Conservation (phyloP, 1,140 invertebrate species). For the Solenopsis fugax region DNA sequence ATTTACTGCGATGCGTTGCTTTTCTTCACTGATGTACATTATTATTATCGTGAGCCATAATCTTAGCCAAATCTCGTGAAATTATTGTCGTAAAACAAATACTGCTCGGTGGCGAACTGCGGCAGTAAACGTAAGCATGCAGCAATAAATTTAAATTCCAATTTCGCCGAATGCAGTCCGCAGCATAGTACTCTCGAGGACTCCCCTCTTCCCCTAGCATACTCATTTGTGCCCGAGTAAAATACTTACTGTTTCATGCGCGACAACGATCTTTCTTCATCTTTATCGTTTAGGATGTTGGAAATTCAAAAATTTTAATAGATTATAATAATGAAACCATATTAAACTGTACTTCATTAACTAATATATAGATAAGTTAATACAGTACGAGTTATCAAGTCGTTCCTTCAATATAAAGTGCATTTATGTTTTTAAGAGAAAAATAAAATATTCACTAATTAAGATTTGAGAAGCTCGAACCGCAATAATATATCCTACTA, state of each 20-base stretch:
- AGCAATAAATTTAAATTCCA: slow-evolving; percentile 74
- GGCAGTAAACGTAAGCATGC: slow-evolving; percentile 65
- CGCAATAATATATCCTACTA: not conserved
- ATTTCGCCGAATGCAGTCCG: slow-evolving; percentile 70
- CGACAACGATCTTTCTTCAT: slow-evolving; percentile 24
- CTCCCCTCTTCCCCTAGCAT: not conserved
- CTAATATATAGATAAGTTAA: not conserved
- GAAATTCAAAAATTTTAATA: slow-evolving; percentile 24
- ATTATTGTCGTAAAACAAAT: slow-evolving; percentile 73
- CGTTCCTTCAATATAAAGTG: not conserved
- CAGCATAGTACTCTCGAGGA: slow-evolving; percentile 41
- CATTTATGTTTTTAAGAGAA: not conserved
- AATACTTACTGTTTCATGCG: slow-evolving; percentile 55
- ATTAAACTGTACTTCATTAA: not conserved
- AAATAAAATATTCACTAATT: not conserved
- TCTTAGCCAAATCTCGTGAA: slow-evolving; percentile 71
- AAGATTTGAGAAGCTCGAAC: not conserved
- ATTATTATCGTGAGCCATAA: slow-evolving; percentile 60
- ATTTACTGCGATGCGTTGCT: slow-evolving; percentile 31
- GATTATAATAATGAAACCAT: not conserved
- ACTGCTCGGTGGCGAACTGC: slow-evolving; percentile 44
- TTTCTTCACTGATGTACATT: slow-evolving; percentile 50
- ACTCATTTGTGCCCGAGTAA: slow-evolving; percentile 48
- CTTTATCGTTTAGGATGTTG: not conserved
- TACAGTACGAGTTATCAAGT: not conserved